Evolutionary conservation across 2,888 invertebrate species (phyloP), one percentile per base, ranked within the genome.

Genomic region (Cheilosia vernalis): DNA sequence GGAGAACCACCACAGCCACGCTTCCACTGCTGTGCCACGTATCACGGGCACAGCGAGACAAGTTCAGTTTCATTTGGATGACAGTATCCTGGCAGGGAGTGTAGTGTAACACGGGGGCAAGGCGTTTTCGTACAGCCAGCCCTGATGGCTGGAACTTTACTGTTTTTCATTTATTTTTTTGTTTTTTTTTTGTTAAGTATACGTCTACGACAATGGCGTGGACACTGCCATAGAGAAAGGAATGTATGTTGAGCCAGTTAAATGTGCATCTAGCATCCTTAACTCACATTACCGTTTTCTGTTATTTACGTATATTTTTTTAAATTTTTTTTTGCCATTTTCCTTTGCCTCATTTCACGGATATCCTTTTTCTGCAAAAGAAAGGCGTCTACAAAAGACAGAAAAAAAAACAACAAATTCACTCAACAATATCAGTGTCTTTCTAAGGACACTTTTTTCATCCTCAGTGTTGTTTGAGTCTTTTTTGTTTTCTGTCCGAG

Each of bases 221-320:
- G 74, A 74, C 69, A 21, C 21, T 79, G 67, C 37, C 60, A 9
- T 67, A 19, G 33, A 13, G 30, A 80, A 67, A 67, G 13, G 21
- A 56, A 67, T 80, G 56, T 76, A 67, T 85, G 76, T 81, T 76
- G 72, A 81, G 81, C 85, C 70, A 81, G 81, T 85, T 77, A 70
- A 84, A 84, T 80, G 84, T 84, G 84, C 69, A 84, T 74, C 79
- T 63, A 81, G 66, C 72, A 60, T 85, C 85, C 76, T 81, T 77
- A 81, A 81, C 76, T 85, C 80, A 76, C 85, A 85, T 85, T 85
- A 85, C 80, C 80, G 85, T 70, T 85, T 64, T 76, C 56, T 60
- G 79, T 73, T 66, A 58, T 74, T 73, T 73, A 60, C 51, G 24
- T 51, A 51, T 24, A 51, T 21, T 61, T 56, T 61, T 47, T 61